phyloP scores from a whole-genome alignment of 2,888 invertebrate genomes.

The Alsophila aescularia region DNA sequence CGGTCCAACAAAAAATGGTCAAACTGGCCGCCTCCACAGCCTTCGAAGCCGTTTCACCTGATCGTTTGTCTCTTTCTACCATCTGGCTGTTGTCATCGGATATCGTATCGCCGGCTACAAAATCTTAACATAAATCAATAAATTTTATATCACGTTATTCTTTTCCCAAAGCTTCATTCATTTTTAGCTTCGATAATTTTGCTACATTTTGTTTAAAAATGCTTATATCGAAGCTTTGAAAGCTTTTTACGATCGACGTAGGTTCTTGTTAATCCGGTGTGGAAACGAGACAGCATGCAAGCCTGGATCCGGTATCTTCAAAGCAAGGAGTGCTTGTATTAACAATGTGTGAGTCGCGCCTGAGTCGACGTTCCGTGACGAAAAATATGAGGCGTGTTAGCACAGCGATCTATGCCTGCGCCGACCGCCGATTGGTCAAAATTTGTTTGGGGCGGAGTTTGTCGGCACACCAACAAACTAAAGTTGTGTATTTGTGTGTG shows the following conservation, averaged over 20 bases:
- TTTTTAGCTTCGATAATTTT: not conserved
- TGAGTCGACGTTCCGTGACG: constrained; percentile 82
- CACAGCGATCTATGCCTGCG: constrained; percentile 78
- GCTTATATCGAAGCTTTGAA: constrained; percentile 4
- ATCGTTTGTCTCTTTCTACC: constrained; percentile 74
- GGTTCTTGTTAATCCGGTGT: constrained; percentile 51
- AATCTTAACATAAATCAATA: constrained; percentile 43
- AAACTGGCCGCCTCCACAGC: constrained; percentile 82
- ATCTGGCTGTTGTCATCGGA: constrained; percentile 49
- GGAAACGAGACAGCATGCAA: constrained; percentile 71
- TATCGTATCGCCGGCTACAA: constrained; percentile 46
- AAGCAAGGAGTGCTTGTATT: constrained; percentile 74
- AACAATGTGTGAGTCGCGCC: constrained; percentile 84
- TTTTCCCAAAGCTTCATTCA: not conserved
- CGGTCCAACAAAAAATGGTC: constrained; percentile 84
- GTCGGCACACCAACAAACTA: constrained; percentile 72
- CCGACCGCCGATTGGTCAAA: constrained; percentile 72
- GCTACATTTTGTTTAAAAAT: not conserved
- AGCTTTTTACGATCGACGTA: constrained; percentile 13
- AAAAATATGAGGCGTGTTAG: constrained; percentile 82
- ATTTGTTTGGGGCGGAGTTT: constrained; percentile 77
- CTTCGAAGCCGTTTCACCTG: constrained; percentile 70
- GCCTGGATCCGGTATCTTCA: constrained; percentile 77
- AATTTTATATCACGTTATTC: constrained; percentile 9
- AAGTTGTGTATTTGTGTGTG: constrained; percentile 65